phyloP scores from a whole-genome alignment of 2,888 invertebrate genomes.

The Lacanobia oleracea region DNA sequence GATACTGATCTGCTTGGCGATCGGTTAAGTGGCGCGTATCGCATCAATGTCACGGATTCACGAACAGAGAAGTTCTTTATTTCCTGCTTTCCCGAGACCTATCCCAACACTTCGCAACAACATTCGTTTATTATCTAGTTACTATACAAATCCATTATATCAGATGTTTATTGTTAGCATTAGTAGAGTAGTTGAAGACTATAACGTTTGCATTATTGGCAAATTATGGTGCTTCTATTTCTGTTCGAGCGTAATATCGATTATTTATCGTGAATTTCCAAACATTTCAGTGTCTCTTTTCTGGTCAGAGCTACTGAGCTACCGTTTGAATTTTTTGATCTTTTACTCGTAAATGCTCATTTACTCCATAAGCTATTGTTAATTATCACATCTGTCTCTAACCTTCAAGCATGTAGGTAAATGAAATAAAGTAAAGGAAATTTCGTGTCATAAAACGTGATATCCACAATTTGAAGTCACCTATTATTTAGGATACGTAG shows the following conservation, averaged over 20 bases:
- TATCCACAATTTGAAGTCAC: background rate
- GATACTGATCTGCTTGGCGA: background rate
- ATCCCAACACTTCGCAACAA: conserved; percentile 8
- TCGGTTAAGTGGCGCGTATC: background rate
- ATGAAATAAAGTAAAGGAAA: background rate
- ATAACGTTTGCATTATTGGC: conserved; percentile 16
- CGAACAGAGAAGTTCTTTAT: background rate
- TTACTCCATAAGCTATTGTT: background rate
- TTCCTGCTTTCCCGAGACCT: background rate
- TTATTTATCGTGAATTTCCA: background rate
- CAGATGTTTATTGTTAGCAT: conserved; percentile 36
- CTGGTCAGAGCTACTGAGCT: background rate
- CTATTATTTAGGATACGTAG: conserved; percentile 1
- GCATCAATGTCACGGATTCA: conserved; percentile 1
- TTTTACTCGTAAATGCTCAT: background rate
- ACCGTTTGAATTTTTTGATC: background rate
- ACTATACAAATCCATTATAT: conserved; percentile 43
- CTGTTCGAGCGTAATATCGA: conserved; percentile 13
- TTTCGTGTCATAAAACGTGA: background rate
- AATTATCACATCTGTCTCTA: background rate
- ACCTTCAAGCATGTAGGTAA: too few relatives aligned
- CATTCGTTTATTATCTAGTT: conserved; percentile 55
- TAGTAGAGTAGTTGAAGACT: conserved; percentile 31
- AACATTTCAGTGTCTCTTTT: background rate
- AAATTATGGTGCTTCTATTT: conserved; percentile 20